phyloP scores from a whole-genome alignment of 1,140 invertebrate species.

The Drosophila kanapiae region DNA sequence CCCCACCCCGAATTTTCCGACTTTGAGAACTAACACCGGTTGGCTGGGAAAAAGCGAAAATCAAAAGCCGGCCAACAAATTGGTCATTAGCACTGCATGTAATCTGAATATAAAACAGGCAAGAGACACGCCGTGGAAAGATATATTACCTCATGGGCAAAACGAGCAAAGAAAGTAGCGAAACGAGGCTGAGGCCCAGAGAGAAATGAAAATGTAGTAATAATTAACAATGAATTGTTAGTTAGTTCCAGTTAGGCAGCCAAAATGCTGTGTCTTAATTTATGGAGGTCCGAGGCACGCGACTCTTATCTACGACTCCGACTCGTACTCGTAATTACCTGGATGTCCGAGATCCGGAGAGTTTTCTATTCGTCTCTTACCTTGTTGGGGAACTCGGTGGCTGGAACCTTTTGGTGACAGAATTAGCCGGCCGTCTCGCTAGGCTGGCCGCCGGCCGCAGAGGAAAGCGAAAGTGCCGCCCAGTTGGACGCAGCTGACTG shows the following conservation, averaged over 20 bases:
- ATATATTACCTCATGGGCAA: constrained; percentile 46
- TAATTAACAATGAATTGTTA: constrained; percentile 65
- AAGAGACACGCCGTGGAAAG: constrained; percentile 34
- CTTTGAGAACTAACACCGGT: background rate
- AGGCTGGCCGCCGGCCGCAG: constrained; percentile 44
- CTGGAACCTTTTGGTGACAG: constrained; percentile 65
- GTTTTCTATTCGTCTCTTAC: constrained; percentile 47
- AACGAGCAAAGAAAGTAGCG: constrained; percentile 42
- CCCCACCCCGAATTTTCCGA: background rate
- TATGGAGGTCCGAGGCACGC: constrained; percentile 61
- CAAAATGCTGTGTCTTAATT: constrained; percentile 56
- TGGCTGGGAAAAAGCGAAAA: constrained; percentile 7
- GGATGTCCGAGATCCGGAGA: constrained; percentile 41
- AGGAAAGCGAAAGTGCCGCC: constrained; percentile 81
- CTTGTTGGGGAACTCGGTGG: constrained; percentile 52
- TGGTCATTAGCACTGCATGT: constrained; percentile 39
- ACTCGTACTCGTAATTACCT: constrained; percentile 56
- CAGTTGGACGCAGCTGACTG: constrained; percentile 78
- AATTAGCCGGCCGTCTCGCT: constrained; percentile 65
- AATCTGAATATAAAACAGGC: constrained; percentile 34
- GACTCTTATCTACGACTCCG: constrained; percentile 51
- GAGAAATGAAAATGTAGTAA: constrained; percentile 60
- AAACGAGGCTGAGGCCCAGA: constrained; percentile 13
- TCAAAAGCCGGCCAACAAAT: constrained; percentile 25
- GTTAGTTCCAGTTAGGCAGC: constrained; percentile 42